Percentiles rank a stretch among this genome's conserved stretches.
These are phyloP conservation scores for Paramuricea clavata DNA, from an alignment of 92 coral and sea anemone genomes.

Conservation along the genomic window DNA sequence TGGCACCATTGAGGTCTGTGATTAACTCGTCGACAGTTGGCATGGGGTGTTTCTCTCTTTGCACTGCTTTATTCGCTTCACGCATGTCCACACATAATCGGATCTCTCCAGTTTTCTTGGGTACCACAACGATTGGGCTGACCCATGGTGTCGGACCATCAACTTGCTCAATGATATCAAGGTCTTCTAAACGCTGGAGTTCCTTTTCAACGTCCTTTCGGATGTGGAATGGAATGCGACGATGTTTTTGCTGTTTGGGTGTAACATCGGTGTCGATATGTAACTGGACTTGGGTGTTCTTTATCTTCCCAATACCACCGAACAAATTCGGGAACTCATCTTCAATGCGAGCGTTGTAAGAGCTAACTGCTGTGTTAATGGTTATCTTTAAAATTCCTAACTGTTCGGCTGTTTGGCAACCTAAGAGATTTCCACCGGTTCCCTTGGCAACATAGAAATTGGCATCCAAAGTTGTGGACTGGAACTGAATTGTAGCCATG, in stretches of 20 bases:
- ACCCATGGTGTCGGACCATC: conserved; percentile 19
- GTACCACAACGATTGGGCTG: too few species aligned
- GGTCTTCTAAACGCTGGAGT: not conserved
- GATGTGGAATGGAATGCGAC: conserved; percentile 33
- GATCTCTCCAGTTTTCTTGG: too few species aligned
- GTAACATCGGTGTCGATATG: conserved; percentile 1
- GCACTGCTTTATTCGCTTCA: too few species aligned
- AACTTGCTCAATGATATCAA: conserved; percentile 31
- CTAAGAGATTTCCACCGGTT: not conserved
- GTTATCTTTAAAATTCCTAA: not conserved
- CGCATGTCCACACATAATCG: too few species aligned
- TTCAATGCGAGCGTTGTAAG: not conserved
- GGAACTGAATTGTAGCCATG: not conserved
- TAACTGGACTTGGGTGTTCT: not conserved
- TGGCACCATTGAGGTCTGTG: not conserved
- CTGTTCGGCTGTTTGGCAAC: conserved; percentile 18
- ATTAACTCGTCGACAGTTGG: not conserved
- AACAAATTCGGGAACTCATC: not conserved
- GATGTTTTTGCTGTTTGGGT: conserved; percentile 9
- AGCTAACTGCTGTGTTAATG: not conserved
- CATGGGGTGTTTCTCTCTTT: too few species aligned
- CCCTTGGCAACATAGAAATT: conserved; percentile 4
- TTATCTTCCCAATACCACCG: not conserved
- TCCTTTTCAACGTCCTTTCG: not conserved
- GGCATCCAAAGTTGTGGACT: not conserved